These are phyloP conservation scores for Apeltes quadracus DNA, from an alignment of 2,113 vertebrate genomes.

Conservation along the genomic window DNA sequence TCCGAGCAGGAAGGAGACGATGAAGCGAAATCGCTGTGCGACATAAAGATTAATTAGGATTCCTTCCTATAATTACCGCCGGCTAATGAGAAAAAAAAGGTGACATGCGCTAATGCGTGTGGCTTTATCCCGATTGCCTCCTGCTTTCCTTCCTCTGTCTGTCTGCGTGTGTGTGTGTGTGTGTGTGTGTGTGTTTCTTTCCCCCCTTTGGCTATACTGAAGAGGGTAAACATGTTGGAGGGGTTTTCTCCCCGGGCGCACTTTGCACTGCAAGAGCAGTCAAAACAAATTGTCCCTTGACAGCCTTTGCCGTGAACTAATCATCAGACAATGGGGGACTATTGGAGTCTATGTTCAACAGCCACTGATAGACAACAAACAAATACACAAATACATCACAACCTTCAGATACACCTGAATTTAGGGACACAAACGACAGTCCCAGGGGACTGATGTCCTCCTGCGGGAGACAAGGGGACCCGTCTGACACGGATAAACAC, in stretches of 20 bases:
- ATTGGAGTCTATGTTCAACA: background rate
- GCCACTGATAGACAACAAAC: background rate
- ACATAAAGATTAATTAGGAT: slow-evolving; percentile 18
- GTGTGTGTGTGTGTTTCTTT: slow-evolving; percentile 21
- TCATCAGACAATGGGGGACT: background rate
- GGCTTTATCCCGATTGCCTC: background rate
- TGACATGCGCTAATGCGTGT: background rate
- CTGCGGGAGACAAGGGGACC: background rate
- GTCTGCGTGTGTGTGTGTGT: background rate
- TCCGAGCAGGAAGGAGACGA: background rate
- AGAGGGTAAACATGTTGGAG: slow-evolving; percentile 15
- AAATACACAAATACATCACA: background rate
- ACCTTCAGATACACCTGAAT: background rate
- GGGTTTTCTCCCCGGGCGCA: background rate
- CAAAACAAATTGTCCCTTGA: background rate
- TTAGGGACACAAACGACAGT: background rate
- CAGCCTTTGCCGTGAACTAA: background rate
- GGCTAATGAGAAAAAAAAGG: background rate
- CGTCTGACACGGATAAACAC: background rate
- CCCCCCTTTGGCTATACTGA: background rate
- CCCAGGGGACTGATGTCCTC: background rate
- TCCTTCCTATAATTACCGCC: slow-evolving; percentile 1
- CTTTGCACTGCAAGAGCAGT: background rate
- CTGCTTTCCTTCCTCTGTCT: background rate
- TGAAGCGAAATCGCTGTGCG: slow-evolving; percentile 1